Evolutionary conservation across 2,113 vertebrate species (phyloP).

Genomic region (Asarcornis scutulata): DNA sequence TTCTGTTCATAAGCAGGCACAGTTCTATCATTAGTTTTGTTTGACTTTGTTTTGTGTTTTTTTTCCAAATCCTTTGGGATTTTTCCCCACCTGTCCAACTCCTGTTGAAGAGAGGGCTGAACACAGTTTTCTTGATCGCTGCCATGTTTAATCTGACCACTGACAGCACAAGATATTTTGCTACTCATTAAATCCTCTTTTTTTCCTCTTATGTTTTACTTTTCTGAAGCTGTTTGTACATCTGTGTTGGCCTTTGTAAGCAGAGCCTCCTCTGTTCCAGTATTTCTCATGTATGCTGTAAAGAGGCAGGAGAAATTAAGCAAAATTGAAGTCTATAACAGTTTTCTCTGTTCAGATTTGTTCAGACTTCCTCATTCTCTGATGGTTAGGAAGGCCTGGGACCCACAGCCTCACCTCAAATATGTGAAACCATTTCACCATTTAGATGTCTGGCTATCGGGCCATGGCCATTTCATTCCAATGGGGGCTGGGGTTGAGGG

Average conservation of each 20-base stretch:
- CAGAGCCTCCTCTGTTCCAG: neutral
- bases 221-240: neutral
- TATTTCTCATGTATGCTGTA: neutral
- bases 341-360: neutral
- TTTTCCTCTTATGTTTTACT: neutral
- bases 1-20: neutral
- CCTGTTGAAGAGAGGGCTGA: neutral
- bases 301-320: neutral
- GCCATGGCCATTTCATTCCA: accelerated
- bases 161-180: neutral
- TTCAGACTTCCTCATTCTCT: neutral
- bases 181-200: neutral
- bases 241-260: neutral
- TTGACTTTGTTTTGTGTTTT: neutral
- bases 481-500: neutral
- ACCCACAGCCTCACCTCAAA: neutral
- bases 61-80: neutral
- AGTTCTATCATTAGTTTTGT: neutral
- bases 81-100: neutral
- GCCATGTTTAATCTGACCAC: neutral
- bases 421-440: neutral
- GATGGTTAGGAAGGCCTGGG: neutral
- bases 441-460: neutral
- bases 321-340: neutral
- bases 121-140: neutral